Conservation (phyloP, 2,113 vertebrate species). For the Catagonus wagneri region DNA sequence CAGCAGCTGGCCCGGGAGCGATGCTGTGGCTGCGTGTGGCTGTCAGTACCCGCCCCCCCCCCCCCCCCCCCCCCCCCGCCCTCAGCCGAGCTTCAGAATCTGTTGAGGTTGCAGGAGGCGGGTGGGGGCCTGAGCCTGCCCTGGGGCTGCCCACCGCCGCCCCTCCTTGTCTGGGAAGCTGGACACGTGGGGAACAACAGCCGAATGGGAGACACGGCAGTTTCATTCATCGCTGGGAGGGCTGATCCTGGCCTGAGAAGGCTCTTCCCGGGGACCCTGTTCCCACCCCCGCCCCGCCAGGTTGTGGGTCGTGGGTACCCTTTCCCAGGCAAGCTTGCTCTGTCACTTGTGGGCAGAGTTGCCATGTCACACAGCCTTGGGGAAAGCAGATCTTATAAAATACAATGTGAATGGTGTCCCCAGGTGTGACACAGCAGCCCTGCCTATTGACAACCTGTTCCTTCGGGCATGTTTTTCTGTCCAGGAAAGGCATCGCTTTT, state of each 20-base stretch:
- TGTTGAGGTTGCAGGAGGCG: background rate
- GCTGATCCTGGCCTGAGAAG: background rate
- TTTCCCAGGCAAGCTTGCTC: background rate
- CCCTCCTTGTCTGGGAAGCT: background rate
- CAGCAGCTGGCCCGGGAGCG: conserved; percentile 57
- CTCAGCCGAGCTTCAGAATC: background rate
- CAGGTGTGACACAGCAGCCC: background rate
- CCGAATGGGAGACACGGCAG: background rate
- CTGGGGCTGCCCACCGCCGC: background rate
- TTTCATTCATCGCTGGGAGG: background rate
- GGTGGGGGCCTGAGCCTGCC: background rate
- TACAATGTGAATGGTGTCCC: background rate
- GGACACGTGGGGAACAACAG: background rate
- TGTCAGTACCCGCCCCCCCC: background rate
- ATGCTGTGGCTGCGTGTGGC: background rate
- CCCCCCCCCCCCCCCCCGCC: background rate
- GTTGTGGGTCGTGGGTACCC: background rate
- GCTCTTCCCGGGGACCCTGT: background rate
- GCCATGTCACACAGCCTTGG: background rate
- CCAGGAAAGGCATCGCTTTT: background rate
- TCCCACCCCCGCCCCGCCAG: background rate
- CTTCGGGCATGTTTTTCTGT: background rate
- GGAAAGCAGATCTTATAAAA: background rate
- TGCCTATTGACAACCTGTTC: background rate
- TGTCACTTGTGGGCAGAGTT: background rate